Conservation (phyloP, 2,888 invertebrate species). For the Agrochola litura region DNA sequence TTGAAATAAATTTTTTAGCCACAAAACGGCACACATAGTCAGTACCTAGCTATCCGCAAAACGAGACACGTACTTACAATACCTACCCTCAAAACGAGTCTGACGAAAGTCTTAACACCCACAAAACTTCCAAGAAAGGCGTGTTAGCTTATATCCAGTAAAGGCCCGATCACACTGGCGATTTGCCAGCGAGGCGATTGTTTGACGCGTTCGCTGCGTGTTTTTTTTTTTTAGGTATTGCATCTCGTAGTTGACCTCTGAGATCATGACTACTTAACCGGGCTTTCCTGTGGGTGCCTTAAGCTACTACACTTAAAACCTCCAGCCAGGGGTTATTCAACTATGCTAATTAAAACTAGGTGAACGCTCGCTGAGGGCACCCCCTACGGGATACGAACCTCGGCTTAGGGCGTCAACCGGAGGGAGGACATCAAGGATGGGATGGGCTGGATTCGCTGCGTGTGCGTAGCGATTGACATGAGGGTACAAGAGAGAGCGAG, state of each 20-base stretch:
- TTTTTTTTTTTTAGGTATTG: too few species aligned
- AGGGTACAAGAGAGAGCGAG: not conserved
- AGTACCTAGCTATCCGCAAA: not conserved
- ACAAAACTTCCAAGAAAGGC: slow-evolving; percentile 39
- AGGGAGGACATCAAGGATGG: too few species aligned
- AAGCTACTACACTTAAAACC: too few species aligned
- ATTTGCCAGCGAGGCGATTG: not conserved
- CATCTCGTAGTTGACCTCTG: too few species aligned
- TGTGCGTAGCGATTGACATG: not conserved
- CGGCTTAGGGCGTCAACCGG: too few species aligned
- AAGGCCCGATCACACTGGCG: not conserved
- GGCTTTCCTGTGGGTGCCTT: too few species aligned
- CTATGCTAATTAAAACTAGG: too few species aligned
- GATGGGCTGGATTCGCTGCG: not conserved
- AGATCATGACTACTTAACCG: too few species aligned
- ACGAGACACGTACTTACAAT: slow-evolving; percentile 16
- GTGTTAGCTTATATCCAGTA: slow-evolving; percentile 32
- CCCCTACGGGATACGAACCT: too few species aligned
- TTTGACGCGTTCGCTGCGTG: not conserved
- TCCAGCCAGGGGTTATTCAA: too few species aligned
- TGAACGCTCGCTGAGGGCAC: too few species aligned
- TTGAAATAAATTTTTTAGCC: slow-evolving; percentile 16
- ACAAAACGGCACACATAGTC: not conserved
- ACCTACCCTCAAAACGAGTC: slow-evolving; percentile 11
- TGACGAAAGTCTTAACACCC: slow-evolving; percentile 22